These are phyloP conservation scores for Pontoporia blainvillei DNA, from an alignment of 2,113 vertebrate genomes.

Conservation along the genomic window DNA sequence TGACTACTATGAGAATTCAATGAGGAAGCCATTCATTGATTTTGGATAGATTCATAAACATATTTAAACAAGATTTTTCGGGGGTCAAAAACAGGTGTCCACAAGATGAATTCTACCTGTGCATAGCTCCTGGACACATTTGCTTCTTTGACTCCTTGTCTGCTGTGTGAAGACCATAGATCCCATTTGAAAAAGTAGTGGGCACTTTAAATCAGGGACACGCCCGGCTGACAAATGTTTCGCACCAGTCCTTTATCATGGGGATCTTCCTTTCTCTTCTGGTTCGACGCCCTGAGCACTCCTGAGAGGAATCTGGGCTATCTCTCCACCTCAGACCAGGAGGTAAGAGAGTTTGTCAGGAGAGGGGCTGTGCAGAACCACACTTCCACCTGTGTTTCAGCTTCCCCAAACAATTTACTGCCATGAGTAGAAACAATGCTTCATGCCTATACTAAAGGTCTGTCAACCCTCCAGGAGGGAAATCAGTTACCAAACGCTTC, in stretches of 20 bases:
- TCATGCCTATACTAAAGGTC: slow-evolving; percentile 1
- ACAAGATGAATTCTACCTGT: neutral
- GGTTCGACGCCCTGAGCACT: neutral
- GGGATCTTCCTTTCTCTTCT: neutral
- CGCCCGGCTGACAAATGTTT: neutral
- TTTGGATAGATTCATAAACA: neutral
- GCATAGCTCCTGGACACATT: accelerated
- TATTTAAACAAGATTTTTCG: neutral
- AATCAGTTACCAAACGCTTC: slow-evolving; percentile 41
- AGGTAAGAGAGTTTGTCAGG: neutral
- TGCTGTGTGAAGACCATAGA: neutral
- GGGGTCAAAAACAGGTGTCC: neutral
- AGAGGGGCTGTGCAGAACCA: neutral
- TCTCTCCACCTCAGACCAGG: neutral
- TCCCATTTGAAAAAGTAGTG: neutral
- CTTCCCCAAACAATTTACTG: slow-evolving; percentile 23
- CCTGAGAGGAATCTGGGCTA: neutral
- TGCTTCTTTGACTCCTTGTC: neutral
- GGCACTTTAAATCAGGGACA: neutral
- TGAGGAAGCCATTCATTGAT: neutral
- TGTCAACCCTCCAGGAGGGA: slow-evolving; percentile 24
- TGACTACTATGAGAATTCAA: neutral
- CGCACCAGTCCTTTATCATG: neutral
- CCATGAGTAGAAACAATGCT: neutral
- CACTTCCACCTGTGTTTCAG: neutral